A percentile compares a stretch with the other conserved stretches of the same genome.
These are phyloP conservation scores for Melinopterus prodromus DNA, from an alignment of 2,888 invertebrate genomes.

Conservation along the genomic window DNA sequence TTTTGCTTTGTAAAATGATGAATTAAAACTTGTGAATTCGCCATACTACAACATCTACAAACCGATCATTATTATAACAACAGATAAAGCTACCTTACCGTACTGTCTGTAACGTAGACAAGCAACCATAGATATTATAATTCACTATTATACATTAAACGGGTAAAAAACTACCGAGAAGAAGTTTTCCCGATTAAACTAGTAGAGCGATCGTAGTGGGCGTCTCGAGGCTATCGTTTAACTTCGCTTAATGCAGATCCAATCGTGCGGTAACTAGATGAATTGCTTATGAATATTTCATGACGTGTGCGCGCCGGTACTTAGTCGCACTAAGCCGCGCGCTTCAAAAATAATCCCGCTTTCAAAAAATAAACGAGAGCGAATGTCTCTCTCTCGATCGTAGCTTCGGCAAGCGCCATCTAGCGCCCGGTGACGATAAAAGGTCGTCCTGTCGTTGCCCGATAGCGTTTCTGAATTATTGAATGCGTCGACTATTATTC, in stretches of 20 bases:
- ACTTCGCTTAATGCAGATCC: neutral
- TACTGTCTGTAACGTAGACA: no score
- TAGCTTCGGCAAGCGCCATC: neutral
- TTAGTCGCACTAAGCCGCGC: neutral
- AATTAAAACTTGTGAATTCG: no score
- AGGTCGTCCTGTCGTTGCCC: neutral
- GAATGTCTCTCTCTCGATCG: neutral
- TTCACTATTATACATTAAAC: no score
- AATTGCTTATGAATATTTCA: slow-evolving; percentile 4
- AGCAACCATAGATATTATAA: no score
- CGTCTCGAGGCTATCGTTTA: neutral
- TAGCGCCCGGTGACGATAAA: neutral
- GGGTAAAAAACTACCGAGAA: neutral
- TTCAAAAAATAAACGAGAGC: neutral
- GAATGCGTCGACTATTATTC: neutral
- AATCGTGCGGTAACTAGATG: slow-evolving; percentile 4
- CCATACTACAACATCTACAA: no score
- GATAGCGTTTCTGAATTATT: neutral
- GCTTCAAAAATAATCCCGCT: neutral
- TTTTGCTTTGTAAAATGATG: no score
- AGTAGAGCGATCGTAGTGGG: neutral
- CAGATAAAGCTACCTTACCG: no score
- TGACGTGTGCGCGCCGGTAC: neutral
- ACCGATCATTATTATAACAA: no score
- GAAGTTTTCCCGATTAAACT: neutral